phyloP scores from a whole-genome alignment of 2,797 vertebrate genomes.

The Mareca penelope region DNA sequence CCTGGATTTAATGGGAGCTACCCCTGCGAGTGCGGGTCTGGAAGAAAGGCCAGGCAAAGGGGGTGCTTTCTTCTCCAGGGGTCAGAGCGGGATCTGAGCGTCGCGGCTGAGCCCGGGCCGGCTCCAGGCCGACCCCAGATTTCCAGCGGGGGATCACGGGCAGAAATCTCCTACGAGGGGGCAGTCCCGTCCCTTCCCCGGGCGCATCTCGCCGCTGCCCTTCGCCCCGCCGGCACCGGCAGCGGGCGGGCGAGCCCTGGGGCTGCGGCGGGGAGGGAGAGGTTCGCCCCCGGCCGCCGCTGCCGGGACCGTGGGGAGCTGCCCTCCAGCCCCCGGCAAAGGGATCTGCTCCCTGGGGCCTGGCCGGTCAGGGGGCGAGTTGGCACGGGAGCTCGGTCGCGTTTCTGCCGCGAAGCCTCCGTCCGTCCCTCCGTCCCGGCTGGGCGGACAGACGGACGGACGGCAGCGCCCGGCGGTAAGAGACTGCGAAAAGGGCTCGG shows the following conservation, averaged over 20 bases:
- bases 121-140: neutral
- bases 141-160: neutral
- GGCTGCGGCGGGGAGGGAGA: neutral
- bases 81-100: neutral
- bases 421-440: neutral
- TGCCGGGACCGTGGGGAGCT: neutral
- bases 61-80: constrained; percentile 19
- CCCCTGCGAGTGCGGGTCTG: constrained; percentile 30
- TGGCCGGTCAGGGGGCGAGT: neutral
- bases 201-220: neutral
- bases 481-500: neutral
- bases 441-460: neutral
- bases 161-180: neutral
- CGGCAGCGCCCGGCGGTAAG: neutral
- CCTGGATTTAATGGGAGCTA: constrained; percentile 67
- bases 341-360: neutral
- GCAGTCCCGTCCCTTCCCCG: neutral
- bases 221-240: neutral
- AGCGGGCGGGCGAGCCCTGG: neutral
- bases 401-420: neutral
- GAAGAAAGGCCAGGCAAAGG: constrained; percentile 47
- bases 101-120: neutral
- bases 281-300: neutral
- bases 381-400: neutral
- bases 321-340: neutral